A percentile compares a stretch with the other conserved stretches of the same genome.
Evolutionary conservation across 2,113 vertebrate species (phyloP).

Genomic region (Eulemur rufifrons): DNA sequence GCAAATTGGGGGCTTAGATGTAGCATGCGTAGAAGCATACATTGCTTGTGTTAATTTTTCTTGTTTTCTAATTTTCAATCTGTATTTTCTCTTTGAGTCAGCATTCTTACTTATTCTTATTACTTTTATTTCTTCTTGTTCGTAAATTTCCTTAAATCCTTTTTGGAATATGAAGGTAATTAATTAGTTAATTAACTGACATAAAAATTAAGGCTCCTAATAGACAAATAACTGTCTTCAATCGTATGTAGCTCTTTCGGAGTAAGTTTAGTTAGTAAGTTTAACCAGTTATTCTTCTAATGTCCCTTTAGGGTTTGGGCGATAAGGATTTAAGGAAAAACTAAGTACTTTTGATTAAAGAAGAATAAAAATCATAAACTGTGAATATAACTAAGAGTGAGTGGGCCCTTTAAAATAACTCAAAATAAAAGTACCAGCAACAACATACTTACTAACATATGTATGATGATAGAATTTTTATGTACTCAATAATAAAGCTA

Average conservation of each 20-base stretch:
- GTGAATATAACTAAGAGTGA: background rate
- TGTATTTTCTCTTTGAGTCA: background rate
- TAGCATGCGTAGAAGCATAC: background rate
- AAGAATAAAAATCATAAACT: conserved; percentile 22
- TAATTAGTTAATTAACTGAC: background rate
- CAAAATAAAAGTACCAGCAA: background rate
- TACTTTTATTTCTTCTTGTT: background rate
- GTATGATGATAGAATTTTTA: background rate
- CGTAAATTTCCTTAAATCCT: background rate
- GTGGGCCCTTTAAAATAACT: background rate
- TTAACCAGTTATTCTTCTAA: background rate
- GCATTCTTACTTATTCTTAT: background rate
- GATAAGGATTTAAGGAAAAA: background rate
- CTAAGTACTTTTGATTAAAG: conserved; percentile 2
- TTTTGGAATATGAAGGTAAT: background rate
- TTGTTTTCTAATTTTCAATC: background rate
- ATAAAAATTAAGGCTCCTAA: background rate
- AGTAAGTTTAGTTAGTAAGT: background rate
- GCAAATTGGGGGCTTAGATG: background rate
- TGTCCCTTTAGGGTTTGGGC: background rate
- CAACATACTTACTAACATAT: background rate
- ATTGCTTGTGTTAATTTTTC: background rate
- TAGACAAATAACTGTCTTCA: background rate
- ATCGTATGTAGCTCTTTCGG: background rate
- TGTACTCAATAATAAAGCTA: background rate